Evolutionary conservation across 1,140 invertebrate genomes (phyloP), one percentile per base, ranked within the genome.

Genomic region (Leptopilina boulardi): DNA sequence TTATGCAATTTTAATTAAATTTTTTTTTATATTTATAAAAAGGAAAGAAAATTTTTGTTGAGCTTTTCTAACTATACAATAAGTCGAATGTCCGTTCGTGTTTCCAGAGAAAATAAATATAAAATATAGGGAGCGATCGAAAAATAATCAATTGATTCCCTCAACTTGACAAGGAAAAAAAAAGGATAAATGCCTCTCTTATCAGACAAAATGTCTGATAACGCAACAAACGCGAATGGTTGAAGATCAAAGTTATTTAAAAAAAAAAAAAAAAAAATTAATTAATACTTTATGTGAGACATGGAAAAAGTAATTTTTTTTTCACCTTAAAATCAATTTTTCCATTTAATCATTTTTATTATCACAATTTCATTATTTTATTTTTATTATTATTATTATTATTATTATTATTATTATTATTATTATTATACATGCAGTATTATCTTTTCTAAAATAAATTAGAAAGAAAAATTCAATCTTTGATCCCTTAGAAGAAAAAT

Each of bases 131-230:
- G 21, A 30, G 26, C 26, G 59, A 66, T 66, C 59, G 59, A 30
- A 30, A 66, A 30, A 66, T 66, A 66, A 66, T 66, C 59, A 30
- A 66, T 66, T 26, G 56, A 59, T 59, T 59, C 56, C 56, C 56
- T 26, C 56, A 59, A 26, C 21, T 26, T 23, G 26, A 30, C 59
- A 66, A 66, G 59, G 54, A n/a, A n/a, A 38, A 38, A 26, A 66
- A 66, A 30, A 23, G 56, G 56, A 66, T 66, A 30, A 66, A 66
- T 66, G 59, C 4, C 59, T 30, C n/a, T 30, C 59, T 66, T 66
- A 66, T 66, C 59, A 66, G 26, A 30, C 59, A n/a, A 66, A n/a
- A 66, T 30, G 21, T 6, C 51, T 54, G 59, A 66, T 66, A 66
- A 66, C 23, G 3, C 15, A 23, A 34, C 59, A n/a, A 66, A 30